phyloP scores from a whole-genome alignment of 2,888 invertebrate genomes.

The Argynnis bischoffii region DNA sequence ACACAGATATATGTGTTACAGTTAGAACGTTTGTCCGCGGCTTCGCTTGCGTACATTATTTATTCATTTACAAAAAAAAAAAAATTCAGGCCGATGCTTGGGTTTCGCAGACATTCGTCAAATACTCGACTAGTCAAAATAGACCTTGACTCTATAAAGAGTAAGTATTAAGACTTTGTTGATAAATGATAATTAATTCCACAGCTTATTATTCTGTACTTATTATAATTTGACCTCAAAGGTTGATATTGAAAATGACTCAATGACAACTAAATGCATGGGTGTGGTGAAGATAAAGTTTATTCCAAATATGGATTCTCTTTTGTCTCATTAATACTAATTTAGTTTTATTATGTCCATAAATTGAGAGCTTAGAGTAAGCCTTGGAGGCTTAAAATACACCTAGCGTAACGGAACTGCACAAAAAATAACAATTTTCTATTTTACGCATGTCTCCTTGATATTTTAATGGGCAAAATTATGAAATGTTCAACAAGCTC shows the following conservation, averaged over 20 bases:
- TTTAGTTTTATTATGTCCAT: conserved; percentile 27
- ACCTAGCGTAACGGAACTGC: neutral
- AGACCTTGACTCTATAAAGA: no score
- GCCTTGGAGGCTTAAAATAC: conserved; percentile 12
- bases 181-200: neutral
- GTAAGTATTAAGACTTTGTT: no score
- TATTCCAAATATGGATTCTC: conserved; percentile 25
- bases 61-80: no score
- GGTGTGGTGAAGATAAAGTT: conserved; percentile 32
- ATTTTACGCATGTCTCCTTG: no score
- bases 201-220: conserved; percentile 3
- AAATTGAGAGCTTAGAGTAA: conserved; percentile 2
- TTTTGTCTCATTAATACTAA: conserved; percentile 30
- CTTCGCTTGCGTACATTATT: neutral
- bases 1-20: neutral
- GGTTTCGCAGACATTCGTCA: no score
- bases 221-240: conserved; percentile 20
- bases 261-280: conserved; percentile 28
- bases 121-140: no score
- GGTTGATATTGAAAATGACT: conserved; percentile 25
- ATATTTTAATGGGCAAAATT: neutral
- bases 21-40: neutral
- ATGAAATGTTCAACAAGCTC: neutral
- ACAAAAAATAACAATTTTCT: neutral
- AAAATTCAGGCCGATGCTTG: no score